Percentiles rank a stretch among this genome's conserved stretches.
Conservation (phyloP, 2,113 vertebrate species). For the Anoplopoma fimbria region DNA sequence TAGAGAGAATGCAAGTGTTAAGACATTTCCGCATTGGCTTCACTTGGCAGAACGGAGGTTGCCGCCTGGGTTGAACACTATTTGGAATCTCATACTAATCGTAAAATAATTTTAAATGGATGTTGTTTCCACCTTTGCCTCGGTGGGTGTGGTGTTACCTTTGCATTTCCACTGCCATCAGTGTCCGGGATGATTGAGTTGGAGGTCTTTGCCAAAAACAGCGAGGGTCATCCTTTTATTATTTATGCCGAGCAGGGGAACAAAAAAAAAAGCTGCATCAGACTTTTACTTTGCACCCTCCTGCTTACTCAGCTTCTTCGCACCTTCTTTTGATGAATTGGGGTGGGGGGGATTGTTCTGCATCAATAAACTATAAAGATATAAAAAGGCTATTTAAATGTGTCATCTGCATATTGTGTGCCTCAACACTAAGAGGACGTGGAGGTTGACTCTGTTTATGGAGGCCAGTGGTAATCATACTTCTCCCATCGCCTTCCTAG, state of each 20-base stretch:
- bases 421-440: slow-evolving; percentile 3
- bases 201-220: too few relatives aligned
- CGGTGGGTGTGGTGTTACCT: too few relatives aligned
- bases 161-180: too few relatives aligned
- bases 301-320: slow-evolving; percentile 62
- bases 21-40: too few relatives aligned
- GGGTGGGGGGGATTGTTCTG: slow-evolving; percentile 20
- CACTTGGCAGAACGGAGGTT: too few relatives aligned
- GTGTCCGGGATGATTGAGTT: too few relatives aligned
- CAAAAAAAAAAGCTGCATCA: slow-evolving; percentile 30
- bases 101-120: too few relatives aligned
- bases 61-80: too few relatives aligned
- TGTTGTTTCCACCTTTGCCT: too few relatives aligned
- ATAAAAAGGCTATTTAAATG: slow-evolving; percentile 48
- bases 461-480: slow-evolving; percentile 51
- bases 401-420: background rate
- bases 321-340: slow-evolving; percentile 49
- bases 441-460: background rate
- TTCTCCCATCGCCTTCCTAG: slow-evolving; percentile 14
- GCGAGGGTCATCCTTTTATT: slow-evolving; percentile 7
- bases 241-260: slow-evolving; percentile 33
- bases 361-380: slow-evolving; percentile 67
- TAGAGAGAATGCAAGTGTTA: too few relatives aligned
- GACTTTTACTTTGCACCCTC: slow-evolving; percentile 25
- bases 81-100: too few relatives aligned